Percentiles rank a stretch among this genome's conserved stretches.
Evolutionary conservation across 2,888 invertebrate genomes (phyloP).

Genomic region (Xanthostigma xanthostigma): DNA sequence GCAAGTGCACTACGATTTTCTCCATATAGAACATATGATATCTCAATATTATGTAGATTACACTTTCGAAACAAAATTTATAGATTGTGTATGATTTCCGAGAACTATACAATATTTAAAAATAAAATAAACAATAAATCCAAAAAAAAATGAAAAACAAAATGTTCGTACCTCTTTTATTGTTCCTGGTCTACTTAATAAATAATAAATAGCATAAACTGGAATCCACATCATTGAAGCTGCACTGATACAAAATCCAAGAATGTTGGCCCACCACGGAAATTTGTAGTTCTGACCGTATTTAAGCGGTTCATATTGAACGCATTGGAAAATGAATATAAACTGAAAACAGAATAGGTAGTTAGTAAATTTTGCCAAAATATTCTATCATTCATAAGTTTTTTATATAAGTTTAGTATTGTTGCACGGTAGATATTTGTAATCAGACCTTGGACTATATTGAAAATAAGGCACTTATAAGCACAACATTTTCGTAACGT

Average conservation of each 20-base stretch:
- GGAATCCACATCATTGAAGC: conserved; percentile 54
- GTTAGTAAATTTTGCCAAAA: background rate
- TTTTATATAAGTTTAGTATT: too few species aligned
- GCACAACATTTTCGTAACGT: too few species aligned
- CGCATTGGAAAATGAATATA: conserved; percentile 44
- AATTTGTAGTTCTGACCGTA: conserved; percentile 40
- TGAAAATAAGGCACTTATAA: too few species aligned
- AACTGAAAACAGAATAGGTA: conserved; percentile 27
- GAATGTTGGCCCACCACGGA: conserved; percentile 42
- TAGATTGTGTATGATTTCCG: too few species aligned
- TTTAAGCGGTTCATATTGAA: conserved; percentile 39
- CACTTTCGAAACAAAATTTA: too few species aligned
- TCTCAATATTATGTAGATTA: too few species aligned
- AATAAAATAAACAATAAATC: background rate
- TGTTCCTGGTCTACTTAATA: conserved; percentile 34
- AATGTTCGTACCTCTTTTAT: conserved; percentile 32
- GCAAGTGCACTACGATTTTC: too few species aligned
- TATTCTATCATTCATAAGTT: too few species aligned
- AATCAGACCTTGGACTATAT: too few species aligned
- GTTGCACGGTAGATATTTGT: too few species aligned
- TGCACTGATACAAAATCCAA: conserved; percentile 43
- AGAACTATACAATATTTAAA: too few species aligned
- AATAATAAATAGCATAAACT: conserved; percentile 41
- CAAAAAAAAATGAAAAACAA: background rate
- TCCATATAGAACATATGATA: too few species aligned